Conservation (phyloP, 2,888 invertebrate species). For the Biston betularia region DNA sequence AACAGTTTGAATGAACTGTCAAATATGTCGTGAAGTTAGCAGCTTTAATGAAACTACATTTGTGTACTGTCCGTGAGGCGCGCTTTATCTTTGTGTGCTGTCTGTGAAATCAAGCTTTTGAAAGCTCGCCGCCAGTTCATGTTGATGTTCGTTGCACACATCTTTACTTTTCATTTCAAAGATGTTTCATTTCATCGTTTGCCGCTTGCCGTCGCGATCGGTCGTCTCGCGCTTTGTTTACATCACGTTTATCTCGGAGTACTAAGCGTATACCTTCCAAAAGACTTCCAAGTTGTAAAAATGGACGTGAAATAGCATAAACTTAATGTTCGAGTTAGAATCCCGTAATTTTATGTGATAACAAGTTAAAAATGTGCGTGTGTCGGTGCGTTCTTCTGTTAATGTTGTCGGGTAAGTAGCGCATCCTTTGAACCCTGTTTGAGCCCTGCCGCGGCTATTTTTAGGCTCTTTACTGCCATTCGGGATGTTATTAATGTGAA, state of each 20-base stretch:
- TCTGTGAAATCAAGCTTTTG: conserved; percentile 63
- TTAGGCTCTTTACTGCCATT: conserved; percentile 64
- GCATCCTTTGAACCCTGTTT: conserved; percentile 68
- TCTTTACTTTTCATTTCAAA: conserved; percentile 41
- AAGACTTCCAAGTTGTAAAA: conserved; percentile 59
- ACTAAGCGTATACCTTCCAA: conserved; percentile 56
- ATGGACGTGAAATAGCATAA: conserved; percentile 48
- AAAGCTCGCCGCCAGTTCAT: conserved; percentile 56
- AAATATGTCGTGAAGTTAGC: conserved; percentile 79
- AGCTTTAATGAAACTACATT: conserved; percentile 52
- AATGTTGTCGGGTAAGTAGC: conserved; percentile 79
- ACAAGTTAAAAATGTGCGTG: conserved; percentile 71
- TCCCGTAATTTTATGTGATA: conserved; percentile 57
- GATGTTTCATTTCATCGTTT: conserved; percentile 47
- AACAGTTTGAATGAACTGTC: conserved; percentile 79
- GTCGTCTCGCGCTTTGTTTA: conserved; percentile 57
- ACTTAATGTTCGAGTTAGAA: conserved; percentile 34
- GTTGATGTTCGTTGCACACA: conserved; percentile 32
- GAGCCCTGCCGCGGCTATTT: conserved; percentile 49
- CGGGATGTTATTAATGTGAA: conserved; percentile 70
- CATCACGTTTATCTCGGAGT: conserved; percentile 53
- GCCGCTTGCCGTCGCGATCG: conserved; percentile 51
- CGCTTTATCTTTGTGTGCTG: conserved; percentile 60
- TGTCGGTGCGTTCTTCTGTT: conserved; percentile 67
- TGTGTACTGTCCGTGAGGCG: conserved; percentile 54